Conservation (phyloP, 2,797 vertebrate genomes). For the Yasuhikotakia modesta region DNA sequence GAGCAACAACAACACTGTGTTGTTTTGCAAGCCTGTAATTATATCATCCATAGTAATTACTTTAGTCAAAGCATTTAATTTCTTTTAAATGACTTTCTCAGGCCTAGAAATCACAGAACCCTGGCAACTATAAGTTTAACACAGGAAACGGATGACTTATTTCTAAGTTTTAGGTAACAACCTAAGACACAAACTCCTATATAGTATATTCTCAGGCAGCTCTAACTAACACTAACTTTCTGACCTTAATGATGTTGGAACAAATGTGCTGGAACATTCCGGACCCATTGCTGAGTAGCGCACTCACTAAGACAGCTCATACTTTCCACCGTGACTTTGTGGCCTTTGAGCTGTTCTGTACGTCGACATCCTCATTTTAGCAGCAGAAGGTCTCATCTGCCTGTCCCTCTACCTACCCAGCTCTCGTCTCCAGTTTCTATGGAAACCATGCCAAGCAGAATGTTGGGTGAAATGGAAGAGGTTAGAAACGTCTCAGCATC, state of each 20-base stretch:
- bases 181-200: constrained; percentile 18
- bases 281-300: constrained; percentile 41
- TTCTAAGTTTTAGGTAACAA: constrained; percentile 26
- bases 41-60: background rate
- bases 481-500: constrained; percentile 58
- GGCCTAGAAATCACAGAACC: background rate
- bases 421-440: constrained; percentile 74
- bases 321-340: constrained; percentile 65
- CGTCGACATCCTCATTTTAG: constrained; percentile 72
- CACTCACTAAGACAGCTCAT: constrained; percentile 67
- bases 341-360: constrained; percentile 68
- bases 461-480: constrained; percentile 70
- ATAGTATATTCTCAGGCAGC: constrained; percentile 13
- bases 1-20: background rate
- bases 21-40: background rate
- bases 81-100: background rate
- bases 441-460: constrained; percentile 73
- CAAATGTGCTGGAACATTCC: constrained; percentile 57
- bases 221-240: constrained; percentile 41
- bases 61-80: background rate
- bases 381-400: constrained; percentile 61
- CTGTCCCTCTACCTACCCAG: constrained; percentile 64
- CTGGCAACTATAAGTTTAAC: background rate
- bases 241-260: constrained; percentile 55
- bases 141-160: background rate